These are phyloP conservation scores for Anguilla rostrata DNA, from an alignment of 2,113 vertebrate species.

Conservation along the genomic window DNA sequence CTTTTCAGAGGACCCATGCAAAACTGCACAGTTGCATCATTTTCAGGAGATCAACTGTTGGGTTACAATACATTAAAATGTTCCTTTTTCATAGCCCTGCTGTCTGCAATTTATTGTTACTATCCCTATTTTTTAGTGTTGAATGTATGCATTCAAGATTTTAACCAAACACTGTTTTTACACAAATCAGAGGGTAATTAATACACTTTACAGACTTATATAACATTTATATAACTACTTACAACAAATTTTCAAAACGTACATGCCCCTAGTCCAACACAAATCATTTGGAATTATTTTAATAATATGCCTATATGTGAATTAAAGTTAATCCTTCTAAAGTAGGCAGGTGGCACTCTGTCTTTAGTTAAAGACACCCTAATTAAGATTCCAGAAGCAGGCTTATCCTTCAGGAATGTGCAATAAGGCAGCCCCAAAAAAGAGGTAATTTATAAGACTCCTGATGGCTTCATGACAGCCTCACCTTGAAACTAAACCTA, in stretches of 20 bases:
- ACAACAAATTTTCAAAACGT: conserved; percentile 51
- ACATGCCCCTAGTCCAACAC: conserved; percentile 57
- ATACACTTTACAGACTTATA: too few relatives aligned
- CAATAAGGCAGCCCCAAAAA: conserved; percentile 76
- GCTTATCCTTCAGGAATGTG: conserved; percentile 72
- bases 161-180: too few relatives aligned
- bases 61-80: too few relatives aligned
- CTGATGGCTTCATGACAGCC: conserved; percentile 67
- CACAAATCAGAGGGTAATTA: too few relatives aligned
- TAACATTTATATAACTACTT: background rate
- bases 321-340: conserved; percentile 82
- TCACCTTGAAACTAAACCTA: conserved; percentile 72
- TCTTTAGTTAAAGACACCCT: conserved; percentile 83
- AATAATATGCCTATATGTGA: conserved; percentile 82
- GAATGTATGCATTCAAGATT: too few relatives aligned
- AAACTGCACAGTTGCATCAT: too few relatives aligned
- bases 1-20: too few relatives aligned
- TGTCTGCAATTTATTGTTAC: too few relatives aligned
- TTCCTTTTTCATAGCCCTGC: too few relatives aligned
- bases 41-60: too few relatives aligned
- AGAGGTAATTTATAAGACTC: conserved; percentile 68
- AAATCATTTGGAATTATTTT: conserved; percentile 63
- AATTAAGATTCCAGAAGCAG: conserved; percentile 86
- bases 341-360: conserved; percentile 81
- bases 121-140: too few relatives aligned